Evolutionary conservation across 2,888 invertebrate genomes (phyloP).

Genomic region (Agrotis segetum): DNA sequence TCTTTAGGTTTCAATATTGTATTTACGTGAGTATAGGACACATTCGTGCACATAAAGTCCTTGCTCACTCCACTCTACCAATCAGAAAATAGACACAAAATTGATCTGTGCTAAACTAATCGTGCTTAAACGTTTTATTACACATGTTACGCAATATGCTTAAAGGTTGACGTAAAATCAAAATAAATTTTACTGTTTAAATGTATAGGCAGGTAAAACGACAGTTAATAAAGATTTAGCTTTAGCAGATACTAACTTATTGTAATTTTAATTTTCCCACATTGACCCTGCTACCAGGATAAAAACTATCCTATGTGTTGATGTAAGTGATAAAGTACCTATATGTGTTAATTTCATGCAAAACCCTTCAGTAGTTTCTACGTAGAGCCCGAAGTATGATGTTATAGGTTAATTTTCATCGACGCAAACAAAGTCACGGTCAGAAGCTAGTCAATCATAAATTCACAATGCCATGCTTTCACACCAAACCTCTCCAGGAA

Average conservation of each 20-base stretch:
- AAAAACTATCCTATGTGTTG: too few relatives aligned
- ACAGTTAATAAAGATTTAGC: too few relatives aligned
- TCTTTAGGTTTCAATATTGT: constrained; percentile 5
- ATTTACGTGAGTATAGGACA: neutral
- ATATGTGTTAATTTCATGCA: too few relatives aligned
- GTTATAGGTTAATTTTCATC: too few relatives aligned
- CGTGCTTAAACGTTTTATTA: constrained; percentile 4
- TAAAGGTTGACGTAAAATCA: neutral
- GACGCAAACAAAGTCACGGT: too few relatives aligned
- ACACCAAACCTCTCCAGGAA: constrained; percentile 4
- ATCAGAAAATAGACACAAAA: constrained; percentile 11
- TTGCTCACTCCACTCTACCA: constrained; percentile 27
- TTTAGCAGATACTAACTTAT: too few relatives aligned
- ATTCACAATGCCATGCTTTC: constrained; percentile 10
- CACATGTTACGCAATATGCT: neutral
- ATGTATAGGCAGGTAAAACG: too few relatives aligned
- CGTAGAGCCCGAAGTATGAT: too few relatives aligned
- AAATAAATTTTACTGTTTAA: neutral
- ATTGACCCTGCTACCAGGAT: too few relatives aligned
- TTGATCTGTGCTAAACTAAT: neutral
- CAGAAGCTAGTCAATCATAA: neutral
- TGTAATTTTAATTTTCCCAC: too few relatives aligned
- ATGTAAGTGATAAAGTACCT: too few relatives aligned
- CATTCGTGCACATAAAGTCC: constrained; percentile 31
- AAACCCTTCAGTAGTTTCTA: too few relatives aligned